Percentiles rank a stretch among this genome's conserved stretches.
phyloP scores from a whole-genome alignment of 2,888 invertebrate genomes.

The Phrixothrix hirtus region DNA sequence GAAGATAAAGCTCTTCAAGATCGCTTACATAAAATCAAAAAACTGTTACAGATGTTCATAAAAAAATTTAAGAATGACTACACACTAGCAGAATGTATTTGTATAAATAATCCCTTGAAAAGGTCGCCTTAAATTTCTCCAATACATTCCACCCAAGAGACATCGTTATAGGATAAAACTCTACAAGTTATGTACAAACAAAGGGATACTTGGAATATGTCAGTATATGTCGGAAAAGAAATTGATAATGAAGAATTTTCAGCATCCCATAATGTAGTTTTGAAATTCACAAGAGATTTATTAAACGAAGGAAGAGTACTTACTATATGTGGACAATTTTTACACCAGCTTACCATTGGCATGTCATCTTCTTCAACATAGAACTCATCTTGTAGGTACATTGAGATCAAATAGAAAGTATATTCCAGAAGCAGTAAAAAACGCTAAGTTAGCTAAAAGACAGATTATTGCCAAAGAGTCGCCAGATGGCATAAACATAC shows the following conservation, averaged over 20 bases:
- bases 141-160: background rate
- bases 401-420: slow-evolving; percentile 9
- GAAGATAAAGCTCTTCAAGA: background rate
- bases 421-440: slow-evolving; percentile 7
- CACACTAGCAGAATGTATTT: background rate
- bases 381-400: slow-evolving; percentile 45
- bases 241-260: too few species aligned
- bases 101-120: background rate
- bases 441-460: slow-evolving; percentile 23
- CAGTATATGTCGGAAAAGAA: background rate
- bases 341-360: background rate
- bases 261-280: too few species aligned
- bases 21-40: background rate
- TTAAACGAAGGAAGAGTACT: too few species aligned
- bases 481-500: slow-evolving; percentile 6
- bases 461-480: slow-evolving; percentile 8
- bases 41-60: background rate
- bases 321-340: too few species aligned
- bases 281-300: too few species aligned
- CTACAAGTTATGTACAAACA: background rate
- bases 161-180: background rate
- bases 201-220: background rate
- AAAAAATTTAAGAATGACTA: background rate
- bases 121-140: background rate
- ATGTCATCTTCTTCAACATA: background rate